These are phyloP conservation scores for Mythimna vitellina DNA, from an alignment of 2,888 invertebrate genomes.

Conservation along the genomic window DNA sequence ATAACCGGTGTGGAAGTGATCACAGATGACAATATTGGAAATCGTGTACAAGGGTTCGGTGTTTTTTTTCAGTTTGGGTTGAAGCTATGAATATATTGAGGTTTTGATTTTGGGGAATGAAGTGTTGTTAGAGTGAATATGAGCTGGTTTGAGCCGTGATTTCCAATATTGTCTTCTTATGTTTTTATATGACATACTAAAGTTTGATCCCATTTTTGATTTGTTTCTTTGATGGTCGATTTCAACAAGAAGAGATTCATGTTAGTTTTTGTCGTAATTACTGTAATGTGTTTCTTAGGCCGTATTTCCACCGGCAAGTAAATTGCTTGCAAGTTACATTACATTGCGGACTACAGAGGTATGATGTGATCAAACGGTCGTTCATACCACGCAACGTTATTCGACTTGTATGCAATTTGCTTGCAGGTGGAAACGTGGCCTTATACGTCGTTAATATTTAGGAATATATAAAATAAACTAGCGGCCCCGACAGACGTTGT, in stretches of 20 bases:
- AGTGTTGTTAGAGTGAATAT: not conserved
- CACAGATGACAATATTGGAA: slow-evolving; percentile 58
- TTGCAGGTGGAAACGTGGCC: too few species aligned
- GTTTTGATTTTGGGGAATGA: slow-evolving; percentile 15
- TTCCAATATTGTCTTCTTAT: slow-evolving; percentile 37
- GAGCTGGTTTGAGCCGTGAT: not conserved
- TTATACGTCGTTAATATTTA: too few species aligned
- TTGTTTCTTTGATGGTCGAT: slow-evolving; percentile 34
- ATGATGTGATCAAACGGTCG: too few species aligned
- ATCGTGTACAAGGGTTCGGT: slow-evolving; percentile 24
- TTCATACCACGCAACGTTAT: too few species aligned
- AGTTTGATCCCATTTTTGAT: slow-evolving; percentile 4
- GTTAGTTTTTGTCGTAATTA: not conserved
- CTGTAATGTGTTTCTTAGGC: not conserved
- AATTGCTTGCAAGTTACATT: too few species aligned
- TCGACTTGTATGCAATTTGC: too few species aligned
- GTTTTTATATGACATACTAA: slow-evolving; percentile 1
- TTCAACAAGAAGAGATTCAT: slow-evolving; percentile 22
- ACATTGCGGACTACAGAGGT: too few species aligned
- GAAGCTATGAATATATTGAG: slow-evolving; percentile 6
- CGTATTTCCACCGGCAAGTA: too few species aligned
- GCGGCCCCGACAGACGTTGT: too few species aligned
- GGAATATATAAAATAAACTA: too few species aligned
- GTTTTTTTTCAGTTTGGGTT: slow-evolving; percentile 35
- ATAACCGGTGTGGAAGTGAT: slow-evolving; percentile 56